A percentile compares a stretch with the other conserved stretches of the same genome.
Conservation (phyloP, 1,140 invertebrate species). For the Caerostris extrusa region DNA sequence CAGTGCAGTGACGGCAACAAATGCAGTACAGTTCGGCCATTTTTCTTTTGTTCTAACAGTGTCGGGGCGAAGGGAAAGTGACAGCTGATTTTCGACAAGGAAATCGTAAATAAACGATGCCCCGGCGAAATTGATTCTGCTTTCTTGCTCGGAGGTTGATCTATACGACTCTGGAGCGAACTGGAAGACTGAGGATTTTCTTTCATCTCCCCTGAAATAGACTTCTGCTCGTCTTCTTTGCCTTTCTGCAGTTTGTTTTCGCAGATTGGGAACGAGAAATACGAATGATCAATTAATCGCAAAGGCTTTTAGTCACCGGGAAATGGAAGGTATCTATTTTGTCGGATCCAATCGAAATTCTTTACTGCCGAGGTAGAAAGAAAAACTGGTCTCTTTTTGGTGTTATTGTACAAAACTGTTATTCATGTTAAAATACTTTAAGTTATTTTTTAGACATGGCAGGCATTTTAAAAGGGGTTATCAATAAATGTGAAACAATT, state of each 20-base stretch:
- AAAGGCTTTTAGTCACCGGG: background rate
- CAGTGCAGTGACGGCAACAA: slow-evolving; percentile 26
- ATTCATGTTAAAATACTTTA: too few relatives aligned
- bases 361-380: too few relatives aligned
- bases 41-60: slow-evolving; percentile 62
- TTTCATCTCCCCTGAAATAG: background rate
- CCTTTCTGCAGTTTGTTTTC: too few relatives aligned
- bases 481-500: too few relatives aligned
- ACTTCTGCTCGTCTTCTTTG: background rate
- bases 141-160: slow-evolving; percentile 42
- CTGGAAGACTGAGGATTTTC: slow-evolving; percentile 49
- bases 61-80: slow-evolving; percentile 67
- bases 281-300: slow-evolving; percentile 35
- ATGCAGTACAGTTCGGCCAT: background rate
- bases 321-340: background rate
- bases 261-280: background rate
- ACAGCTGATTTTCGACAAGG: slow-evolving; percentile 75
- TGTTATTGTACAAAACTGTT: too few relatives aligned
- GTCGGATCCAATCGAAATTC: too few relatives aligned
- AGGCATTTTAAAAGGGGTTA: too few relatives aligned
- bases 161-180: slow-evolving; percentile 22
- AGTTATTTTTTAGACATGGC: too few relatives aligned
- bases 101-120: slow-evolving; percentile 76
- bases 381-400: too few relatives aligned
- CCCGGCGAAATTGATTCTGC: slow-evolving; percentile 66